phyloP scores from a whole-genome alignment of 2,113 vertebrate species.

The Hepsetus odoe region DNA sequence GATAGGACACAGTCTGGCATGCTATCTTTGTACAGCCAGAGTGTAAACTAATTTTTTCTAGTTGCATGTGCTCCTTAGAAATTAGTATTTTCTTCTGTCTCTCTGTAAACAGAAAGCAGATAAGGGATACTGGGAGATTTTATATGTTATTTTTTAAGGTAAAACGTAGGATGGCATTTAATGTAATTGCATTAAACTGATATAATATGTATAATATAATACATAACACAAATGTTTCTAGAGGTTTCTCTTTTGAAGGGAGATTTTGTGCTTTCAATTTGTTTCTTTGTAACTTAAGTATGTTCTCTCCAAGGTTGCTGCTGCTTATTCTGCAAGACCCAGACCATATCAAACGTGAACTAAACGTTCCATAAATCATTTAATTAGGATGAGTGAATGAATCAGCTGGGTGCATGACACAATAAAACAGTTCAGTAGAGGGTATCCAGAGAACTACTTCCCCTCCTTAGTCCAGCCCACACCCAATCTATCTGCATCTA shows the following conservation, averaged over 20 bases:
- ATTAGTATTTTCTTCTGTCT: slow-evolving; percentile 69
- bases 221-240: too few relatives aligned
- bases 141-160: slow-evolving; percentile 13
- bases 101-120: slow-evolving; percentile 72
- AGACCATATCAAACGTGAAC: slow-evolving; percentile 25
- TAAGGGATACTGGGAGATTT: slow-evolving; percentile 61
- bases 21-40: slow-evolving; percentile 63
- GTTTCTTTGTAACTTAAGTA: not conserved
- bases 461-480: not conserved
- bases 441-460: slow-evolving; percentile 23
- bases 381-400: slow-evolving; percentile 49
- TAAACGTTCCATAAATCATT: slow-evolving; percentile 52
- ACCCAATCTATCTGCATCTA: slow-evolving; percentile 24
- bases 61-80: slow-evolving; percentile 67
- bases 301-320: slow-evolving; percentile 6
- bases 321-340: slow-evolving; percentile 11
- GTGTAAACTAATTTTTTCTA: slow-evolving; percentile 70
- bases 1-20: slow-evolving; percentile 51
- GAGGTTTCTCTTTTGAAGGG: too few relatives aligned
- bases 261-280: too few relatives aligned
- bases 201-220: not conserved
- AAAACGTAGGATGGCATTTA: slow-evolving; percentile 18
- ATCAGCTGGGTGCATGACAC: slow-evolving; percentile 29
- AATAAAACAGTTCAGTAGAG: slow-evolving; percentile 38
- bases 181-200: not conserved